These are phyloP conservation scores for Amia ocellicauda DNA, from an alignment of 2,113 vertebrate genomes.

Conservation along the genomic window DNA sequence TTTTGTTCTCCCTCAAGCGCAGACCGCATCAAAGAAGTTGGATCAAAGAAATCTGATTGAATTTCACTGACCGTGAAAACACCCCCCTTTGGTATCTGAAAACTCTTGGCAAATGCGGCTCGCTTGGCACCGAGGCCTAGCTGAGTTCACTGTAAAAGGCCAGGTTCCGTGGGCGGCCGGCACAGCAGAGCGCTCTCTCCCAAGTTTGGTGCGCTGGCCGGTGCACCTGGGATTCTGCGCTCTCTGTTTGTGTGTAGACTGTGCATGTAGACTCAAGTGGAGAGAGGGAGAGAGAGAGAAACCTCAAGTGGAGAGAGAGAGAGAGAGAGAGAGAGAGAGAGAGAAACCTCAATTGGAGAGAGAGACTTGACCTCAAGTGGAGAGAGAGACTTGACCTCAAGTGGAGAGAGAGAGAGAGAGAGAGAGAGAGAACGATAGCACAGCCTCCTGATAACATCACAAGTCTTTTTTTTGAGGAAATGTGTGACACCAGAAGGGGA, in stretches of 20 bases:
- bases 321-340: slow-evolving; percentile 29
- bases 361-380: no score
- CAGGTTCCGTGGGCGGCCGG: slow-evolving; percentile 45
- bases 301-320: slow-evolving; percentile 34
- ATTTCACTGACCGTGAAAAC: no score
- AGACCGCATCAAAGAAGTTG: no score
- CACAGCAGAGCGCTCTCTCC: slow-evolving; percentile 57
- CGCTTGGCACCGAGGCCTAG: slow-evolving; percentile 33
- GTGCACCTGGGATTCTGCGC: slow-evolving; percentile 52
- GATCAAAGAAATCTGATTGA: no score
- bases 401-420: no score
- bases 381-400: no score
- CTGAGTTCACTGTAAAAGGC: slow-evolving; percentile 54
- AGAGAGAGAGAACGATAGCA: no score
- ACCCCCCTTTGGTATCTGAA: slow-evolving; percentile 19
- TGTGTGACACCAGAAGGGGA: no score
- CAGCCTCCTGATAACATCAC: no score
- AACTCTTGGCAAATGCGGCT: background rate
- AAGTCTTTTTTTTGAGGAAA: no score
- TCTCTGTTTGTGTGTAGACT: slow-evolving; percentile 64
- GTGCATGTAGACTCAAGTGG: slow-evolving; percentile 29
- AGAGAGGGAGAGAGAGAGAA: slow-evolving; percentile 45
- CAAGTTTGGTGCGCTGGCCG: slow-evolving; percentile 74
- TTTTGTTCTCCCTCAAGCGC: no score
- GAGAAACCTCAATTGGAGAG: no score